phyloP scores from a whole-genome alignment of 2,113 vertebrate genomes.

The Oceanites oceanicus region DNA sequence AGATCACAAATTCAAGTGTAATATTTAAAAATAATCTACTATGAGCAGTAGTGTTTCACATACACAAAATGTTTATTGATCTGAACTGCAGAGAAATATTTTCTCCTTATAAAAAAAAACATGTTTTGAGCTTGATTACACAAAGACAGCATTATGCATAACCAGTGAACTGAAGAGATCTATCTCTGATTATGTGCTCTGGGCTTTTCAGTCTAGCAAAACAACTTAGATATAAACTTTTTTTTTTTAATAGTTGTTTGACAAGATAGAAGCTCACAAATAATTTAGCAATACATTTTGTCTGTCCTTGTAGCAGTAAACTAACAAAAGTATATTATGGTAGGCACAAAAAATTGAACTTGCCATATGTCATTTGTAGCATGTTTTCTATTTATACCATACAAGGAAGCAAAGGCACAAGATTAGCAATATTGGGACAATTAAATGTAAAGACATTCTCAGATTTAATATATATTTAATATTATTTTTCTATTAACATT shows the following conservation, averaged over 20 bases:
- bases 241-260: neutral
- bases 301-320: neutral
- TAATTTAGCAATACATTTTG: neutral
- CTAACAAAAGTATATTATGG: neutral
- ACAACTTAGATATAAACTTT: neutral
- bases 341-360: neutral
- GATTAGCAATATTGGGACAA: neutral
- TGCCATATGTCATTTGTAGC: neutral
- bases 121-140: neutral
- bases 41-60: neutral
- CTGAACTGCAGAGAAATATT: neutral
- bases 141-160: no score
- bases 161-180: neutral
- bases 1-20: neutral
- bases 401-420: neutral
- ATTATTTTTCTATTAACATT: neutral
- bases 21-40: neutral
- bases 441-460: neutral
- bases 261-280: neutral
- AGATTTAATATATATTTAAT: neutral
- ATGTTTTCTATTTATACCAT: neutral
- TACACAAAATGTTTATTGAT: neutral
- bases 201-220: neutral
- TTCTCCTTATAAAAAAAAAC: neutral
- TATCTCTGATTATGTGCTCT: neutral